Conservation (phyloP, 2,797 vertebrate genomes). For the Monodelphis domestica region DNA sequence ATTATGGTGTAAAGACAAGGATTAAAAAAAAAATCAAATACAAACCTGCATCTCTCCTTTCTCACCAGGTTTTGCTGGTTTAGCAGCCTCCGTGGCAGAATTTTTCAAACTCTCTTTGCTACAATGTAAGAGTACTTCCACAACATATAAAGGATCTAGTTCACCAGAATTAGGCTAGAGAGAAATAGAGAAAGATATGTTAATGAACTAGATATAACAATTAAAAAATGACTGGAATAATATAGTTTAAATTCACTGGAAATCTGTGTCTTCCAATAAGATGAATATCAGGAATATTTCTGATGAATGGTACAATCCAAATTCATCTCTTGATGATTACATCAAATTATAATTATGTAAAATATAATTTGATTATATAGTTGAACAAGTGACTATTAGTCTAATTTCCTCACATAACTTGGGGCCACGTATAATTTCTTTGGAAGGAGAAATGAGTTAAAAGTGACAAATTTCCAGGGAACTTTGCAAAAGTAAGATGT, state of each 20-base stretch:
- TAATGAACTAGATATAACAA: background rate
- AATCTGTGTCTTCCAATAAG: background rate
- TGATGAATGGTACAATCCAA: background rate
- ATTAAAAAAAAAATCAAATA: constrained; percentile 6
- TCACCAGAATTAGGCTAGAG: constrained; percentile 90
- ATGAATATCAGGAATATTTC: background rate
- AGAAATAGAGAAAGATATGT: constrained; percentile 43
- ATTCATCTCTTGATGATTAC: background rate
- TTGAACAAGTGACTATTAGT: background rate
- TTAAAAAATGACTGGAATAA: constrained; percentile 18
- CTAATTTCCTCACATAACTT: background rate
- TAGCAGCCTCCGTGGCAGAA: constrained; percentile 93
- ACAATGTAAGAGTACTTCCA: constrained; percentile 95
- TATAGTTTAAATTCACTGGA: background rate
- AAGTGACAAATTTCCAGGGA: background rate
- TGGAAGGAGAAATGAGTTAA: background rate
- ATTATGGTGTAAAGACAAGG: constrained; percentile 15
- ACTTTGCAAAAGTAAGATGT: background rate
- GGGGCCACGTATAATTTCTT: too few species aligned
- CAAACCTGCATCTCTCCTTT: constrained; percentile 98
- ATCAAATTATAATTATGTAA: background rate
- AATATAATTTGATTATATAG: background rate
- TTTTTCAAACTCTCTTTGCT: constrained; percentile 96
- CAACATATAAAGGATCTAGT: constrained; percentile 93
- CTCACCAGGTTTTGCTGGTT: constrained; percentile 90